Evolutionary conservation across 2,797 vertebrate genomes (phyloP).

Genomic region (Picus viridis): DNA sequence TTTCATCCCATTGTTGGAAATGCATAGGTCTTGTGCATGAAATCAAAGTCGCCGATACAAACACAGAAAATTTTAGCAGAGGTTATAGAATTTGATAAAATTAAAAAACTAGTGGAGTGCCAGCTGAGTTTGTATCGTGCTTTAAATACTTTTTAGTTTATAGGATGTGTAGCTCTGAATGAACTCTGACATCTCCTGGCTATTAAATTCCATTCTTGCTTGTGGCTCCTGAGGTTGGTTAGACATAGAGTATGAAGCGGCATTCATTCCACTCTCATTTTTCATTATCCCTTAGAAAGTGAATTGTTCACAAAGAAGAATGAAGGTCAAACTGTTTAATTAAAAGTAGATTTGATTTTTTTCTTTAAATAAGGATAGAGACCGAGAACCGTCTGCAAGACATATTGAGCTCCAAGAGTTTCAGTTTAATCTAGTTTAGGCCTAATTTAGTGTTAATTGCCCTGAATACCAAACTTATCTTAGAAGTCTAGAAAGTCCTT

Average conservation of each 20-base stretch:
- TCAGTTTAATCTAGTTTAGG: conserved; percentile 50
- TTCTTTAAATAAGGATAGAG: conserved; percentile 11
- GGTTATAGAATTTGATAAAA: not conserved
- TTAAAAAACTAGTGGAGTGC: not conserved
- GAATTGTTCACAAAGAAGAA: conserved; percentile 40
- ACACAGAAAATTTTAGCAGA: not conserved
- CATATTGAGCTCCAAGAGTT: conserved; percentile 12
- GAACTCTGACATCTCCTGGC: not conserved
- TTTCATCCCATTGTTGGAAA: not conserved
- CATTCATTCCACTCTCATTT: not conserved
- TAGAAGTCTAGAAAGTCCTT: conserved; percentile 19
- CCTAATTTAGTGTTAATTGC: conserved; percentile 61
- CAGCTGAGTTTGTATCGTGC: not conserved
- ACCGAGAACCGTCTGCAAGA: not conserved
- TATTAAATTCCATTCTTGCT: not conserved
- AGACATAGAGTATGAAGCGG: not conserved
- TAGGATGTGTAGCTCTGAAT: not conserved
- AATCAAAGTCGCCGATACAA: not conserved
- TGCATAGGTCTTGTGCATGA: not conserved
- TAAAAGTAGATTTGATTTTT: conserved; percentile 37
- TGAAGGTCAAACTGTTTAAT: conserved; percentile 63
- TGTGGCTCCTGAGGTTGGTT: not conserved
- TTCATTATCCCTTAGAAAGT: conserved; percentile 39
- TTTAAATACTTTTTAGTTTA: not conserved
- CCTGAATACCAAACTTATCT: conserved; percentile 47